phyloP scores from a whole-genome alignment of 2,797 vertebrate genomes.

The Simalia tracyae region DNA sequence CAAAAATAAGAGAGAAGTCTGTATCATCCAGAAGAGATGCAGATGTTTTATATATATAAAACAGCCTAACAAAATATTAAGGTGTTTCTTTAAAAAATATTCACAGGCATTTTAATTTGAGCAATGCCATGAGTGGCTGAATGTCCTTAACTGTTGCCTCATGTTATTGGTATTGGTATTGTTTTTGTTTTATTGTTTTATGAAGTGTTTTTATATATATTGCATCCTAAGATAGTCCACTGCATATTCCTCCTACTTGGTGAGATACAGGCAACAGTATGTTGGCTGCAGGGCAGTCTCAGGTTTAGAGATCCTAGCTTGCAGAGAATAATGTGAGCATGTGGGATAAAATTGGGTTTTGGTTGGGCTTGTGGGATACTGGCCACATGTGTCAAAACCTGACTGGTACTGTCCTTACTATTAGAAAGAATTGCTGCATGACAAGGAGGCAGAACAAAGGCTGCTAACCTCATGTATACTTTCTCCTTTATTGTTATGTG shows the following conservation, averaged over 20 bases:
- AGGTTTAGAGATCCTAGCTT: not conserved
- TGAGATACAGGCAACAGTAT: not conserved
- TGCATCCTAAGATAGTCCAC: not conserved
- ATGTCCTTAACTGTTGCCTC: not conserved
- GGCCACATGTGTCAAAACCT: no score
- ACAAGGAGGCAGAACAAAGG: no score
- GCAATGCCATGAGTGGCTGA: not conserved
- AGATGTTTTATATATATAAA: not conserved
- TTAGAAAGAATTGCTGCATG: no score
- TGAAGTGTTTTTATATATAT: not conserved
- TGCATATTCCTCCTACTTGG: not conserved
- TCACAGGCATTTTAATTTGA: not conserved
- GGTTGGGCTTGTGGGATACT: not conserved
- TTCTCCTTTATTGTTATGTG: no score
- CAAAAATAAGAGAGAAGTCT: not conserved
- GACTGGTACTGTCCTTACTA: no score
- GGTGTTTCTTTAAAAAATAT: not conserved
- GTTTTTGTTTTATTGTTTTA: not conserved
- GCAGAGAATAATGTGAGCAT: not conserved
- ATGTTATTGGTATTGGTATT: not conserved
- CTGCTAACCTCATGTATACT: no score
- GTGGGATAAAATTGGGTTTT: not conserved
- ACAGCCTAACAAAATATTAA: not conserved
- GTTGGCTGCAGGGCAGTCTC: not conserved
- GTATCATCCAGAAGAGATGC: not conserved